Evolutionary conservation across 1,140 invertebrate species (phyloP).

Genomic region (Drosophila bocki): DNA sequence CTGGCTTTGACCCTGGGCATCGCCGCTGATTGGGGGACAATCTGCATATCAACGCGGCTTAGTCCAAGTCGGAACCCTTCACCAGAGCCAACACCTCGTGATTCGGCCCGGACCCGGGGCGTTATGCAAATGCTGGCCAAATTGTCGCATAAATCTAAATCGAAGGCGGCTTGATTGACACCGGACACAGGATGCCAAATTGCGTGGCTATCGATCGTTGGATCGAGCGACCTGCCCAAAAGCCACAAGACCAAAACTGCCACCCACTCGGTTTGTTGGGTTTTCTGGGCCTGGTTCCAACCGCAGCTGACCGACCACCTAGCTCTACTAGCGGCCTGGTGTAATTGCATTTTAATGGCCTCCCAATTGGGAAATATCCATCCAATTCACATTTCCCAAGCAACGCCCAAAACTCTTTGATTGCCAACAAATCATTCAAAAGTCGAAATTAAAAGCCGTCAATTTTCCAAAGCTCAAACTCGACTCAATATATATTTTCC

Average conservation of each 20-base stretch:
- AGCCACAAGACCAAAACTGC: constrained; percentile 19
- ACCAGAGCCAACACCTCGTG: constrained; percentile 49
- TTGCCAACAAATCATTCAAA: constrained; percentile 67
- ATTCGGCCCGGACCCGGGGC: constrained; percentile 21
- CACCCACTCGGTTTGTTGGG: constrained; percentile 48
- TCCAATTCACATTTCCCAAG: constrained; percentile 46
- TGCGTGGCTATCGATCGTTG: constrained; percentile 53
- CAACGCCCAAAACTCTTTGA: constrained; percentile 49
- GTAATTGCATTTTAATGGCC: constrained; percentile 81
- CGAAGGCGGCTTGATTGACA: constrained; percentile 61
- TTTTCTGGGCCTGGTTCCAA: constrained; percentile 11
- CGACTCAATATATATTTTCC: constrained; percentile 12
- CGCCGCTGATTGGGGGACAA: constrained; percentile 34
- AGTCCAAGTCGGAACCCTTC: constrained; percentile 36
- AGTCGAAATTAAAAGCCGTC: constrained; percentile 69
- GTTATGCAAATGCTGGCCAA: constrained; percentile 58
- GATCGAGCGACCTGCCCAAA: constrained; percentile 10
- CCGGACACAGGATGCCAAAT: constrained; percentile 67
- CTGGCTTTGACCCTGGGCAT: constrained; percentile 48
- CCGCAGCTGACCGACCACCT: constrained; percentile 22
- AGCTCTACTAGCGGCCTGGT: constrained; percentile 28
- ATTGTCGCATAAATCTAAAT: constrained; percentile 64
- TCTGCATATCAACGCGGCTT: constrained; percentile 49
- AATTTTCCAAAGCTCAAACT: constrained; percentile 22
- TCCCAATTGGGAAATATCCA: constrained; percentile 55